Conservation (phyloP, 2,113 vertebrate species). For the Engystomops pustulosus region DNA sequence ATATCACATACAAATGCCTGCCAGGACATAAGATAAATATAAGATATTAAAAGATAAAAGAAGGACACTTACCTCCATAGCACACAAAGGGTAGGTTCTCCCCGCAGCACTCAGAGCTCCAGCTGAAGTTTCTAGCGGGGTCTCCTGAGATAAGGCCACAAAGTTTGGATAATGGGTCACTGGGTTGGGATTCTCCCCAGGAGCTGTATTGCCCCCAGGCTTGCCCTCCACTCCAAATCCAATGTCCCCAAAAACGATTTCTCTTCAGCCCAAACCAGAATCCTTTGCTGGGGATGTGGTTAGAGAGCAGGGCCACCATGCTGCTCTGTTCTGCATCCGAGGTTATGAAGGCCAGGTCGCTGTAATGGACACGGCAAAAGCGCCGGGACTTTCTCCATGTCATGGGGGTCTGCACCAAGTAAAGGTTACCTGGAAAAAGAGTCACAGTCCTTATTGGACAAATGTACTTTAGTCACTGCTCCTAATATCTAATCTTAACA, state of each 20-base stretch:
- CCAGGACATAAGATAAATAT: no score
- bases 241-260: slow-evolving; percentile 8
- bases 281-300: background rate
- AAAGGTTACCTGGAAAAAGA: background rate
- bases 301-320: background rate
- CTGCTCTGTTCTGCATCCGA: background rate
- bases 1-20: no score
- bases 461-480: no score
- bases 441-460: no score
- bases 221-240: slow-evolving; percentile 24
- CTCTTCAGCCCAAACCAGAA: slow-evolving; percentile 29
- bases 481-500: no score
- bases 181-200: slow-evolving; percentile 2
- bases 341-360: background rate
- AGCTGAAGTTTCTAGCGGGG: background rate
- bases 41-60: no score
- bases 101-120: background rate
- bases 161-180: background rate
- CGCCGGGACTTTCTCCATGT: background rate
- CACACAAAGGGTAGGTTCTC: slow-evolving; percentile 2
- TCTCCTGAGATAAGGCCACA: slow-evolving; percentile 2
- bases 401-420: slow-evolving; percentile 16
- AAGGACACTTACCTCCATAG: background rate
- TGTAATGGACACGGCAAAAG: background rate
- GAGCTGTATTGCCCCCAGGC: background rate